Conservation (phyloP, 2,888 invertebrate genomes). For the Drosophila monieri region DNA sequence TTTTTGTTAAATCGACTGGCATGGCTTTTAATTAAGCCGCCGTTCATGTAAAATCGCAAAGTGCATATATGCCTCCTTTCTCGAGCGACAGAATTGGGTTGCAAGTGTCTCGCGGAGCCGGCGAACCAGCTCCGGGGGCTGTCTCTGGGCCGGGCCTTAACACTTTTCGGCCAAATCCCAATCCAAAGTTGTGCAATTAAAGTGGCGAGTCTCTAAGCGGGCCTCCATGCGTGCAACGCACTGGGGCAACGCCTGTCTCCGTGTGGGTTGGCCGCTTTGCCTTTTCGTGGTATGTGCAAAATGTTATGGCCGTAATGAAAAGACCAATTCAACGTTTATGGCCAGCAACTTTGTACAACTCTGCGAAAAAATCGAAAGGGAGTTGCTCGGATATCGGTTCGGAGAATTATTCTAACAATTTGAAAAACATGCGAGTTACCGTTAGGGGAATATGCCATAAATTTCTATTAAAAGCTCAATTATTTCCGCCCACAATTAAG, state of each 20-base stretch:
- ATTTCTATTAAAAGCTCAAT: conserved; percentile 37
- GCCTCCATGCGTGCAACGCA: conserved; percentile 43
- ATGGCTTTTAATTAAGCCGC: conserved; percentile 66
- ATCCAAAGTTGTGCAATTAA: conserved; percentile 71
- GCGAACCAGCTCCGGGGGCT: conserved; percentile 46
- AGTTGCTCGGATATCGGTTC: conserved; percentile 15
- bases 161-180: conserved; percentile 33
- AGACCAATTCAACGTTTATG: conserved; percentile 59
- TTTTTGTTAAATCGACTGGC: conserved; percentile 23
- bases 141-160: conserved; percentile 64
- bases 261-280: conserved; percentile 68
- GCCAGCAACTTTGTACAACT: conserved; percentile 47
- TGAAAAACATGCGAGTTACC: conserved; percentile 26
- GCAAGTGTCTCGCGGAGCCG: conserved; percentile 63
- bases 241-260: conserved; percentile 53
- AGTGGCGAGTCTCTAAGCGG: conserved; percentile 62
- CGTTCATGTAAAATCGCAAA: conserved; percentile 43
- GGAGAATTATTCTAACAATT: conserved; percentile 32
- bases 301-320: conserved; percentile 76
- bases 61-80: conserved; percentile 30
- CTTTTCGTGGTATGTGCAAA: conserved; percentile 69
- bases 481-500: conserved; percentile 8
- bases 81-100: conserved; percentile 79
- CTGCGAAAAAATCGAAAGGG: conserved; percentile 24
- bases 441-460: conserved; percentile 35